Evolutionary conservation across 2,888 invertebrate genomes (phyloP), one percentile per base, ranked within the genome.

Genomic region (Pammene aurita): DNA sequence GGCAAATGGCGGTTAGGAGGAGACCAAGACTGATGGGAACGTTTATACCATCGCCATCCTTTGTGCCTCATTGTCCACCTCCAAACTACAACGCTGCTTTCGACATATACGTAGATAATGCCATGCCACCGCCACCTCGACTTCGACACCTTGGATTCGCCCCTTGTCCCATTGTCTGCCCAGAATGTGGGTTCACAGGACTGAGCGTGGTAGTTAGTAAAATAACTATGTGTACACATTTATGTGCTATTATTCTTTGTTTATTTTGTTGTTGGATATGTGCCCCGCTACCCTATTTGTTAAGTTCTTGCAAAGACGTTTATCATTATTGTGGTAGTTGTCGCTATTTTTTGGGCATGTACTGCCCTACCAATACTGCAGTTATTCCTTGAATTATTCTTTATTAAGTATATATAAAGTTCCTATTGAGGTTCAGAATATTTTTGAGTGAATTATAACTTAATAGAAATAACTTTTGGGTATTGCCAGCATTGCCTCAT

Each of bases 251-350:
- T 62, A 65, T 86, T 7, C 76, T 92, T 46, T 92, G 90, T 71
- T 34, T 92, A n/a, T 81, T 92, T 54, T 91, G 88, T 67, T 92
- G 92, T 73, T 92, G 92, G 92, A 71, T 90, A 63, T 92, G 92
- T 77, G 89, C 83, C 0, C 92, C 92, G 0, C 75, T 92, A 60
- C 92, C 92, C 0, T 92, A 92, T 67, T 73, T 92, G 46, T 73
- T 91, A 58, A 80, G 84, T 50, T 91, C 92, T n/a, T 92, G 92
- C 77, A 92, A 92, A 77, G 87, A 91, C 72, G 92, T 92, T 0
- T 87, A 90, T 74, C 92, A 92, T 80, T 89, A 90, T 76, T 92
- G 92, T 73, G 82, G 86, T 76, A 89, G 87, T 75, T 92, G 92
- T 75, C 85, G 89, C 69, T 80, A 76, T 58, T 88, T 82, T 73